Base-by-base conservation (phyloP, 2,888 invertebrate species). In the Lamproptera curius region DNA sequence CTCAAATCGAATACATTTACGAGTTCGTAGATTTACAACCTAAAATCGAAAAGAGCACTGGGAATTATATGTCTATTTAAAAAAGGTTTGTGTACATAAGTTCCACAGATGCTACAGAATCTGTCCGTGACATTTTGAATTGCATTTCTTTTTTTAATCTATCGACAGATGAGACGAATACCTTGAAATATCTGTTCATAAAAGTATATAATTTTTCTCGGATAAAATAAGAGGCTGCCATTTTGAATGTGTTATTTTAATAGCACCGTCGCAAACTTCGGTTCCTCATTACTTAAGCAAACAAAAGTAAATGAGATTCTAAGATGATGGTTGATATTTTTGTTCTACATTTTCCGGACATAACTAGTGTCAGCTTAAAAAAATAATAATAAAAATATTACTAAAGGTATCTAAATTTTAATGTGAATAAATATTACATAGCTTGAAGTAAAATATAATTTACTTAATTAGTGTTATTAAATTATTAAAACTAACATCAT, bases 81-180 rank as follows among this genome's bases (percentile, higher is more conserved):
- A n/a, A n/a, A n/a, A n/a, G n/a, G n/a, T n/a, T n/a, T n/a, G n/a
- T n/a, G n/a, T n/a, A n/a, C n/a, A n/a, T n/a, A n/a, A n/a, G n/a
- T n/a, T n/a, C n/a, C n/a, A n/a, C n/a, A n/a, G 13, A 13, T 31
- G 31, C n/a, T 3, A n/a, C 31, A n/a, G 31, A n/a, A 4, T 2
- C 45, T 39, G 45, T 9, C 1, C 5, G 34, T 39, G 45, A 39
- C 45, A 45, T 15, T 52, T 50, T 47, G 16, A 38, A 34, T 42
- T 36, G 40, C 42, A 53, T 54, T 50, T 47, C 16, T 44, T 39
- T 41, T 14, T 6, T 16, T 16, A 33, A 37, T 48, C 35, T 9
- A 45, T 39, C 33, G 51, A 42, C 43, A 42, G 45, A 34, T 33
- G 44, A 34, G 43, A 54, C 28, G 44, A 26, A 44, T 41, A 37